A percentile compares a stretch with the other conserved stretches of the same genome.
phyloP scores from a whole-genome alignment of 1,140 invertebrate genomes.

The Lucilia sericata region DNA sequence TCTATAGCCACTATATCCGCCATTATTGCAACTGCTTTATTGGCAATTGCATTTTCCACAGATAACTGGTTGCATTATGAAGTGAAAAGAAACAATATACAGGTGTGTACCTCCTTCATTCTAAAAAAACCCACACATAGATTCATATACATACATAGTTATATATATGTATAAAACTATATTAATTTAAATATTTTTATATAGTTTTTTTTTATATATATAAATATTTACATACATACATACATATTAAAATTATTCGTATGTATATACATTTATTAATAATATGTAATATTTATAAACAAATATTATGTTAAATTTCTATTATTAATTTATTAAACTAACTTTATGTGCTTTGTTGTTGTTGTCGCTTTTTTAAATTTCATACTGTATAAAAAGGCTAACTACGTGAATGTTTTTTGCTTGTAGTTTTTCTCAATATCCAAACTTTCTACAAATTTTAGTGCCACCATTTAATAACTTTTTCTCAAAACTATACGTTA shows the following conservation, averaged over 20 bases:
- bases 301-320: background rate
- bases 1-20: constrained; percentile 94
- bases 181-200: background rate
- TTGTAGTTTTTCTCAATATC: background rate
- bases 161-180: background rate
- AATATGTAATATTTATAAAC: background rate
- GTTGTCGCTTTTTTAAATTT: background rate
- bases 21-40: constrained; percentile 89
- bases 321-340: background rate
- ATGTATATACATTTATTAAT: background rate
- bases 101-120: constrained; percentile 73
- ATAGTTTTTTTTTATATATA: constrained; percentile 34
- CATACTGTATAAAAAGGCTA: background rate
- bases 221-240: background rate
- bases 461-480: constrained; percentile 39
- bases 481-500: constrained; percentile 16
- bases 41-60: constrained; percentile 93
- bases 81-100: constrained; percentile 87
- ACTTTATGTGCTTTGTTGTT: background rate
- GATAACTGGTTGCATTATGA: constrained; percentile 95
- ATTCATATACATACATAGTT: constrained; percentile 9
- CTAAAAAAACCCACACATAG: constrained; percentile 26
- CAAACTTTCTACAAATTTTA: constrained; percentile 47
- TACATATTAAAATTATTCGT: background rate
- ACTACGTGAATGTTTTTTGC: background rate